Evolutionary conservation across 2,113 vertebrate genomes (phyloP).

Genomic region (Maylandia zebra): DNA sequence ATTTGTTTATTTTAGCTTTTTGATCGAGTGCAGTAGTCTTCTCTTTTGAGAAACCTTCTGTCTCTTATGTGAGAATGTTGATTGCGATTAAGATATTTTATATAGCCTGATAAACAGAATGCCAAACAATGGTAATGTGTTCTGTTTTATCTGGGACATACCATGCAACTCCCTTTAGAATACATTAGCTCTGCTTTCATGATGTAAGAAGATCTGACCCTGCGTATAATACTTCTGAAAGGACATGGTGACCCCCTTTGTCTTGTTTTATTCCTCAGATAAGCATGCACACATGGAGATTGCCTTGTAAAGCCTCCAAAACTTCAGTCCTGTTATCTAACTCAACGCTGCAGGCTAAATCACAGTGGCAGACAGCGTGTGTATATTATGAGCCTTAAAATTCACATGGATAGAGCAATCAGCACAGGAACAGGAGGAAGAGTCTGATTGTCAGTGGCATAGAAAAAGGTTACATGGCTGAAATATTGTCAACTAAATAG

Average conservation of each 20-base stretch:
- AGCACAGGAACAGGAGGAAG: not conserved
- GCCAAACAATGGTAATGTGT: not conserved
- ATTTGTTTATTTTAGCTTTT: conserved; percentile 31
- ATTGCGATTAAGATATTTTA: not conserved
- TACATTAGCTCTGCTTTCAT: not conserved
- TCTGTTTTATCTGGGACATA: not conserved
- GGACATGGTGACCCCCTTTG: not conserved
- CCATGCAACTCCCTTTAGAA: not conserved
- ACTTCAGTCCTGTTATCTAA: conserved; percentile 47
- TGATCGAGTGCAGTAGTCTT: not conserved
- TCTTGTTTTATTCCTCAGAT: not conserved
- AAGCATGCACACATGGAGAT: not conserved
- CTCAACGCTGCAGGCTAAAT: conserved; percentile 12
- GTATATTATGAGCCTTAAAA: not conserved
- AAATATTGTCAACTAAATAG: not conserved
- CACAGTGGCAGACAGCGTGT: conserved; percentile 2
- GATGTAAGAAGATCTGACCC: not conserved
- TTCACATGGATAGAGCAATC: not conserved
- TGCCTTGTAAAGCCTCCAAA: conserved; percentile 12
- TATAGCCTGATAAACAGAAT: not conserved
- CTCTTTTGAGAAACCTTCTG: not conserved
- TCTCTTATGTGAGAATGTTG: conserved; percentile 5
- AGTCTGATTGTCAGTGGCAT: not conserved
- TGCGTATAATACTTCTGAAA: not conserved
- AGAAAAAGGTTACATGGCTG: not conserved